Percentiles rank a stretch among this genome's conserved stretches.
Conservation (phyloP, 2,113 vertebrate species). For the Mungos mungo region DNA sequence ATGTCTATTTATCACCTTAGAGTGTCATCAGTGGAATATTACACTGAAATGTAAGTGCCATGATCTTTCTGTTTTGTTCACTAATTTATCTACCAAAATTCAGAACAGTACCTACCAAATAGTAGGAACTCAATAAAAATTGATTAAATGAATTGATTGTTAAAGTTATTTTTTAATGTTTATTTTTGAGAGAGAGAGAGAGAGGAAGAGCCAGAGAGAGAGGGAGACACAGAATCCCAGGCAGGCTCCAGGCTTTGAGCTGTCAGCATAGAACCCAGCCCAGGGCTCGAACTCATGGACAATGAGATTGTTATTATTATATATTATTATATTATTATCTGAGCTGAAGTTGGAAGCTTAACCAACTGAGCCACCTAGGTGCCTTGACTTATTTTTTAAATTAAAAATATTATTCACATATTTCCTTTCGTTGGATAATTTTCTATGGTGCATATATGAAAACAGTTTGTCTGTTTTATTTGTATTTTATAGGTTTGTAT, state of each 20-base stretch:
- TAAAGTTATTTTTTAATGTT: background rate
- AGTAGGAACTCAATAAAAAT: background rate
- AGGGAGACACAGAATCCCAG: too few species aligned
- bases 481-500: background rate
- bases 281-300: too few species aligned
- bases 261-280: too few species aligned
- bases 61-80: background rate
- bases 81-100: background rate
- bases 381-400: background rate
- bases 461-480: background rate
- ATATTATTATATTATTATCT: too few species aligned
- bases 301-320: too few species aligned
- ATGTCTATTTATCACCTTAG: too few species aligned
- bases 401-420: background rate
- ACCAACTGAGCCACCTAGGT: too few species aligned
- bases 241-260: too few species aligned
- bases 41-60: too few species aligned
- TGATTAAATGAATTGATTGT: background rate
- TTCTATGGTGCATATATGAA: background rate
- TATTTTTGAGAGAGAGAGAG: too few species aligned
- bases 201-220: too few species aligned
- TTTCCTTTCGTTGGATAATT: background rate
- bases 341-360: too few species aligned
- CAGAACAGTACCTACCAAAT: background rate
- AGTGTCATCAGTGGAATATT: background rate